Percentiles rank a stretch among this genome's conserved stretches.
Conservation (phyloP, 2,888 invertebrate genomes). For the Polydrusus cervinus region DNA sequence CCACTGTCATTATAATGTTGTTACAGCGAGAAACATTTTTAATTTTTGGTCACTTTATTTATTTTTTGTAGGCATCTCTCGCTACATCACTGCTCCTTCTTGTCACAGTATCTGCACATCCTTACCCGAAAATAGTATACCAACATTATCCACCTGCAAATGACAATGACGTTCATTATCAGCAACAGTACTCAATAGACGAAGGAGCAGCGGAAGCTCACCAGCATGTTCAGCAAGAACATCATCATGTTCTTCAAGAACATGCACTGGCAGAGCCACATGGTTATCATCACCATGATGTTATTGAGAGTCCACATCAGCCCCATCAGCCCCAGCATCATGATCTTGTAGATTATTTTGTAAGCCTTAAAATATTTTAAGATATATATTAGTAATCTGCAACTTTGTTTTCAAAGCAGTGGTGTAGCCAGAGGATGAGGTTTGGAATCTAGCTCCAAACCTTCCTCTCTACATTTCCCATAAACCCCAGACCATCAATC, state of each 20-base stretch:
- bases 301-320: conserved; percentile 35
- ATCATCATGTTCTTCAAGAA: conserved; percentile 7
- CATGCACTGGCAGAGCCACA: not conserved
- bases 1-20: too few species aligned
- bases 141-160: conserved; percentile 45
- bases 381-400: too few species aligned
- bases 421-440: too few species aligned
- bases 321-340: conserved; percentile 51
- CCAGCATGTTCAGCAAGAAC: conserved; percentile 14
- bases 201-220: not conserved
- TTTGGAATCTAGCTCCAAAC: too few species aligned
- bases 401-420: too few species aligned
- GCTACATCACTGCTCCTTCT: conserved; percentile 36
- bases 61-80: conserved; percentile 45
- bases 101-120: conserved; percentile 43
- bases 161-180: conserved; percentile 52
- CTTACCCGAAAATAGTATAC: conserved; percentile 52
- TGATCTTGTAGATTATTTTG: conserved; percentile 55
- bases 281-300: conserved; percentile 9
- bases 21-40: too few species aligned
- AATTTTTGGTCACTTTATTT: not conserved
- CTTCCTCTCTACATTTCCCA: too few species aligned
- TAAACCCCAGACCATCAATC: too few species aligned
- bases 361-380: conserved; percentile 38
- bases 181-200: conserved; percentile 45